Conservation (phyloP, 2,888 invertebrate genomes). For the Atrina japonica region DNA sequence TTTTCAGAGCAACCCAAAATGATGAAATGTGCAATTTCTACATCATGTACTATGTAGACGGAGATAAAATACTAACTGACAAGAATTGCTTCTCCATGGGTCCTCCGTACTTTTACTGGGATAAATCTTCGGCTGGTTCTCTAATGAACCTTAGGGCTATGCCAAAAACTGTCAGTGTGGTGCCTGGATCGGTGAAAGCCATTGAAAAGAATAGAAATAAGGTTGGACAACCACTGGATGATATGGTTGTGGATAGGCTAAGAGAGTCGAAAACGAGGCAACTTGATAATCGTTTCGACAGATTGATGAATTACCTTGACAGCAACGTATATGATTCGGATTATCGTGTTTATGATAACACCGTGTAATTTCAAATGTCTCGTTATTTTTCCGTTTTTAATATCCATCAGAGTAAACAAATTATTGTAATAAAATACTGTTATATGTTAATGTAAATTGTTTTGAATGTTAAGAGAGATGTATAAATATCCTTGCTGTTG, state of each 20-base stretch:
- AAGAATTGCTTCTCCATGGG: slow-evolving; percentile 84
- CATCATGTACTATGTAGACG: slow-evolving; percentile 78
- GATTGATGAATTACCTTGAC: slow-evolving; percentile 27
- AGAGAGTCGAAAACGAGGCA: too few species aligned
- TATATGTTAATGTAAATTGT: too few species aligned
- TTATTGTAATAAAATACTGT: too few species aligned
- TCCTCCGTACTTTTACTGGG: slow-evolving; percentile 93
- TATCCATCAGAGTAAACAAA: too few species aligned
- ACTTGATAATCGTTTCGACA: not conserved
- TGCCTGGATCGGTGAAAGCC: slow-evolving; percentile 44
- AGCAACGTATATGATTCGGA: slow-evolving; percentile 23
- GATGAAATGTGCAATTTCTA: slow-evolving; percentile 81
- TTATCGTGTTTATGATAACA: slow-evolving; percentile 20
- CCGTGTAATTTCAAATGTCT: not conserved
- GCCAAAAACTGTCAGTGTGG: slow-evolving; percentile 63
- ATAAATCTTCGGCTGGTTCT: slow-evolving; percentile 44
- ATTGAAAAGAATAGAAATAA: not conserved
- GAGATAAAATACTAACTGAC: slow-evolving; percentile 58
- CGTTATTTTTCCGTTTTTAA: too few species aligned
- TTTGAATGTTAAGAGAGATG: too few species aligned
- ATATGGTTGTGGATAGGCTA: too few species aligned
- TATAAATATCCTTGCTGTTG: too few species aligned
- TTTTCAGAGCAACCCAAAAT: slow-evolving; percentile 85
- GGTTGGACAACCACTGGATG: not conserved
- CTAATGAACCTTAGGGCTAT: slow-evolving; percentile 53